These are phyloP conservation scores for Torymus aiolomorphi DNA, from an alignment of 2,888 invertebrate genomes.

Conservation along the genomic window DNA sequence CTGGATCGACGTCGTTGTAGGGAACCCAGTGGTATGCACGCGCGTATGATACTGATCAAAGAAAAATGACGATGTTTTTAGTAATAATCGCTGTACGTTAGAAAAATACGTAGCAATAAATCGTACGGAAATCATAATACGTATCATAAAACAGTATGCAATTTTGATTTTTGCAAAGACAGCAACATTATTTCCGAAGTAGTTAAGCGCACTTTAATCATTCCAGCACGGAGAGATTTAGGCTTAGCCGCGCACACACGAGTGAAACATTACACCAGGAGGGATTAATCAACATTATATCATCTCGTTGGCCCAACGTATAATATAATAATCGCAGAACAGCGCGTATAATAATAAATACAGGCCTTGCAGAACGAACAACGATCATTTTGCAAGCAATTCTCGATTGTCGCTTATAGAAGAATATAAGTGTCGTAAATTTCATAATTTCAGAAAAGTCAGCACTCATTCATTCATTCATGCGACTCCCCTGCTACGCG, in stretches of 20 bases:
- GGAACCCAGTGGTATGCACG: no score
- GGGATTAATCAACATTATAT: conserved; percentile 30
- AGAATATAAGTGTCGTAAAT: conserved; percentile 32
- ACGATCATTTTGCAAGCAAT: conserved; percentile 7
- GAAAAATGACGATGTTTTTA: no score
- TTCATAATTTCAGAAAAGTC: conserved; percentile 45
- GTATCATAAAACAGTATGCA: background rate
- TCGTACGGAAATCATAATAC: conserved; percentile 5
- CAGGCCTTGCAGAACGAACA: background rate
- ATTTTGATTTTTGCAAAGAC: conserved; percentile 18
- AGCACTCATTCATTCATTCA: conserved; percentile 31
- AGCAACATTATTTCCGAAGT: background rate
- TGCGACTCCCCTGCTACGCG: background rate
- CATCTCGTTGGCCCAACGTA: conserved; percentile 13
- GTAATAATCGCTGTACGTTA: no score
- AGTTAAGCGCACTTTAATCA: conserved; percentile 24
- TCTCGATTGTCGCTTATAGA: conserved; percentile 12
- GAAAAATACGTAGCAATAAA: background rate
- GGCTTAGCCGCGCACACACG: no score
- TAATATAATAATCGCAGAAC: conserved; percentile 31
- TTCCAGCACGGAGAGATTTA: background rate
- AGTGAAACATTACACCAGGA: background rate
- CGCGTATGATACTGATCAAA: no score
- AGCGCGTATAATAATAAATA: conserved; percentile 22
- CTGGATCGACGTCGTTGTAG: background rate